Conservation (phyloP, 2,797 vertebrate genomes). For the Crypturellus tataupa region DNA sequence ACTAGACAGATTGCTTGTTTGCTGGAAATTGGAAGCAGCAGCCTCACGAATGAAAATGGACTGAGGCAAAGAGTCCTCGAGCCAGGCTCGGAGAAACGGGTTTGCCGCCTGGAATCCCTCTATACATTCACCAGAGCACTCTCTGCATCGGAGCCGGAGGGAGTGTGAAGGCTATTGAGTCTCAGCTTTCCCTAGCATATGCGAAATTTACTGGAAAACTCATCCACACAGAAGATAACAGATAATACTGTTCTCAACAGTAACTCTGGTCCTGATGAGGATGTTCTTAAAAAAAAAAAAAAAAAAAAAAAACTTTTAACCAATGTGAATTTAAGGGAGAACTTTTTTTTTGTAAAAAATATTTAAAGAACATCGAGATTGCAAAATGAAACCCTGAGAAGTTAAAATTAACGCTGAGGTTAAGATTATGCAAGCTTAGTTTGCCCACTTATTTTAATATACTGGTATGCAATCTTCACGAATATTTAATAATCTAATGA, state of each 20-base stretch:
- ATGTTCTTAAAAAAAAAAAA: background rate
- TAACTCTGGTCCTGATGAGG: background rate
- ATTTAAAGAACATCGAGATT: background rate
- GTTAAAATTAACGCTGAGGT: background rate
- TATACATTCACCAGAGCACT: background rate
- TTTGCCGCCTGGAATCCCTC: background rate
- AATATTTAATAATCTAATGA: background rate
- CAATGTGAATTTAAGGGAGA: background rate
- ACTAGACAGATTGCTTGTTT: background rate
- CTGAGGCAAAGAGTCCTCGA: background rate
- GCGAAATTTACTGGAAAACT: background rate
- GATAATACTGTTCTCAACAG: background rate
- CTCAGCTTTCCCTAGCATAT: background rate
- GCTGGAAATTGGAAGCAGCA: background rate
- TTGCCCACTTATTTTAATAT: constrained; percentile 62
- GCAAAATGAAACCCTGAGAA: background rate
- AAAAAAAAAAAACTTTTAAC: background rate
- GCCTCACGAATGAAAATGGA: background rate
- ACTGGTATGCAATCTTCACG: background rate
- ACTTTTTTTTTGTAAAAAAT: background rate
- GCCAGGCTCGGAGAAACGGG: background rate
- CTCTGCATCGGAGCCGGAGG: background rate
- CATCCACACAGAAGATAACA: background rate
- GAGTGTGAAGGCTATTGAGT: background rate
- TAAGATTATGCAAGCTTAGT: constrained; percentile 33